These are phyloP conservation scores for Magallana ariakensis DNA, from an alignment of 1,140 invertebrate species.

Conservation along the genomic window DNA sequence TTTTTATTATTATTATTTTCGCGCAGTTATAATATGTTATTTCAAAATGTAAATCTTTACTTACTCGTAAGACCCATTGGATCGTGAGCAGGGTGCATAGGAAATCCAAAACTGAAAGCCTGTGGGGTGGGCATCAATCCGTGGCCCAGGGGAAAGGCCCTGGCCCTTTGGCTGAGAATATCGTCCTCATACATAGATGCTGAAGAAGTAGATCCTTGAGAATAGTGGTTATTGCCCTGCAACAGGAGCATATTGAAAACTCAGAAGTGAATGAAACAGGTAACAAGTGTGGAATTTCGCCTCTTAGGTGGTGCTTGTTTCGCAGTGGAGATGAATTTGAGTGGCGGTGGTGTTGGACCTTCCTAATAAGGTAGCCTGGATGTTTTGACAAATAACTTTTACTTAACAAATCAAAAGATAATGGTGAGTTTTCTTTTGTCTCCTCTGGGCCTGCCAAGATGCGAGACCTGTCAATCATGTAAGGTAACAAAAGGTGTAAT, in stretches of 20 bases:
- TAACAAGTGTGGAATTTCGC: conserved; percentile 35
- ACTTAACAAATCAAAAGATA: conserved; percentile 38
- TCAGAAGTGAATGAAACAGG: neutral
- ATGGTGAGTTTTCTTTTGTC: conserved; percentile 49
- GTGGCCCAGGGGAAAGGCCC: conserved; percentile 71
- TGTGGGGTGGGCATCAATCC: conserved; percentile 73
- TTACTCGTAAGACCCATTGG: conserved; percentile 70
- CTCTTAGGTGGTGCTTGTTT: conserved; percentile 35
- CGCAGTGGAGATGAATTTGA: conserved; percentile 13
- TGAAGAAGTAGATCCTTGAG: conserved; percentile 43
- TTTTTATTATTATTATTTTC: too few species aligned
- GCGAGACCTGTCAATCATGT: conserved; percentile 35
- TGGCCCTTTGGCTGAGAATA: conserved; percentile 63
- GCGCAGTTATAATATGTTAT: too few species aligned
- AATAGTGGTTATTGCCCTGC: conserved; percentile 53
- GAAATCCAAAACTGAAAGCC: conserved; percentile 74
- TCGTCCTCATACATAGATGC: conserved; percentile 70
- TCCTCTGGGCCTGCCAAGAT: conserved; percentile 15
- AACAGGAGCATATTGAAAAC: conserved; percentile 53
- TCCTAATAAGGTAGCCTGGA: conserved; percentile 1
- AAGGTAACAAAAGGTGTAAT: conserved; percentile 43
- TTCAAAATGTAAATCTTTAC: neutral
- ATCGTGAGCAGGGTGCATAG: conserved; percentile 73
- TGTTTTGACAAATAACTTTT: conserved; percentile 46
- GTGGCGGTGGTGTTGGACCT: neutral